Base-by-base conservation (phyloP, 2,113 vertebrate species). In the Cyphomyrus plagiostoma region DNA sequence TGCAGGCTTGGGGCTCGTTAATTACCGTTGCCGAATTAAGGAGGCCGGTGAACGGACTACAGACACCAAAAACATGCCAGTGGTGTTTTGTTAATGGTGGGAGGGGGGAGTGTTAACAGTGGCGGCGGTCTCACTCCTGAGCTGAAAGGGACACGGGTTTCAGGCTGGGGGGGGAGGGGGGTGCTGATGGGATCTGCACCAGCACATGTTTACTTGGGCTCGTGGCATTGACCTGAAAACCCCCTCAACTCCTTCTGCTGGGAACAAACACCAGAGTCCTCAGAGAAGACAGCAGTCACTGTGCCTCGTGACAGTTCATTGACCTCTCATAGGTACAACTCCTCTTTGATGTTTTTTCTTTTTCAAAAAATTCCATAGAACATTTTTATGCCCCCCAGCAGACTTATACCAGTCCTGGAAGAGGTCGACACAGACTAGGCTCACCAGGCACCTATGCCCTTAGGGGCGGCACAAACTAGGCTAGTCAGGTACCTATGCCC, bases 1-100 rank as follows among this genome's bases (percentile, higher is more conserved):
- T 92, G 91, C 39, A 86, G 92, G 21, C 91, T 93, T 92, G 93
- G 91, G 93, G 94, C 90, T 91, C 91, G 93, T 95, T 94, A 94
- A 93, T 93, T 92, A 94, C 93, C 93, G 92, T 92, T 91, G 58
- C 49, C 90, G 89, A 92, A 92, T 93, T 93, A 89, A 92, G 90
- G 87, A 87, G 91, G 94, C 93, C 94, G 92, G 94, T 90, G 70
- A 88, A 77, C 85, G 46, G 50, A 91, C 93, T 94, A 91, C 89
- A 92, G 91, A 93, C 94, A 94, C 87, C 80, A 90, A 90, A 92
- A 92, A 92, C 89, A 86, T 89, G 89, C 26, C 80, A 88, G 74
- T 26, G 49, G n/a, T 74, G 88, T 52, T 53, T 82, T n/a, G 50
- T 35, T 46, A 86, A 86, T 15, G n/a, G 62, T 4, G 42, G 8